Conservation (phyloP, 2,113 vertebrate genomes). For the Ceratotherium simum region DNA sequence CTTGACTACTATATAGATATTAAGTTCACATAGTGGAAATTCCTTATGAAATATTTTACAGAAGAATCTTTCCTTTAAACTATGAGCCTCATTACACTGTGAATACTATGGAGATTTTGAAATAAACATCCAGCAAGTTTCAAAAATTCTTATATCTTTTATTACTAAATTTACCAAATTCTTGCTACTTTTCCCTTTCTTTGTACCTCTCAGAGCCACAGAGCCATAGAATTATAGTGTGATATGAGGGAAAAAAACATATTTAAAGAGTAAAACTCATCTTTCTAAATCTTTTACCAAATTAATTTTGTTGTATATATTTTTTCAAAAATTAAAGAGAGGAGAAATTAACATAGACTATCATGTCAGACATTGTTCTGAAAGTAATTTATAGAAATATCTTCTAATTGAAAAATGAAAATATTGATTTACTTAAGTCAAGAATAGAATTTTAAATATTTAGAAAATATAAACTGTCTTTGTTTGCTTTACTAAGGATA, state of each 20-base stretch:
- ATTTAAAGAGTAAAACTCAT: not conserved
- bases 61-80: not conserved
- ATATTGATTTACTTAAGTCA: not conserved
- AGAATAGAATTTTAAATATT: not conserved
- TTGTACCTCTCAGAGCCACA: not conserved
- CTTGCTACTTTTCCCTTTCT: not conserved
- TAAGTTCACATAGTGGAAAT: constrained; percentile 15
- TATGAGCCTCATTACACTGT: not conserved
- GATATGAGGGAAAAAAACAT: not conserved
- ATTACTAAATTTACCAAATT: not conserved
- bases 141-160: not conserved
- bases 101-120: not conserved
- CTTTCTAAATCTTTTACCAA: not conserved
- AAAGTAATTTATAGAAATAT: not conserved
- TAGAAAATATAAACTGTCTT: not conserved
- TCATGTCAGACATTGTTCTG: not conserved
- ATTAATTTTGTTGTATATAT: not conserved
- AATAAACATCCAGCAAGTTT: not conserved
- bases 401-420: not conserved
- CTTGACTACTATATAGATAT: not conserved
- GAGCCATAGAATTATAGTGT: not conserved
- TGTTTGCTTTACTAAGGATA: not conserved
- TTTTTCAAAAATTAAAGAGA: not conserved
- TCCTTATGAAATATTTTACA: not conserved
- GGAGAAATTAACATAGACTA: not conserved